These are phyloP conservation scores for Orientallactaga sibirica DNA, from an alignment of 2,797 vertebrate genomes.

Conservation along the genomic window DNA sequence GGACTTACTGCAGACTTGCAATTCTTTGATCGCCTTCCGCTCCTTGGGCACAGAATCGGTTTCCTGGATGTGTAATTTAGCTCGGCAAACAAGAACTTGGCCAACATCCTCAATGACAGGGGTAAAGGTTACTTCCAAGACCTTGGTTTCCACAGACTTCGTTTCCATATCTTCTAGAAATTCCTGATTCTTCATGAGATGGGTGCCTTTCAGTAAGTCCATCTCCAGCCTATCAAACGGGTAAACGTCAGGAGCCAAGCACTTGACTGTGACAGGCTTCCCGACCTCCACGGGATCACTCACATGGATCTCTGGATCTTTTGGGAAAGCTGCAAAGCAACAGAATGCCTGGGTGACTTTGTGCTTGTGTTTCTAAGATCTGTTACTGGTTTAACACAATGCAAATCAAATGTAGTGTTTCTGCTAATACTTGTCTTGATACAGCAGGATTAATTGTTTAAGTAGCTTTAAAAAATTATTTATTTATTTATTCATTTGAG, in stretches of 20 bases:
- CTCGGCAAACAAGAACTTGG: slow-evolving; percentile 89
- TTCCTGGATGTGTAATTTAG: slow-evolving; percentile 82
- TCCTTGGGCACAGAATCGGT: slow-evolving; percentile 75
- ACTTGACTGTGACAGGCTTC: slow-evolving; percentile 84
- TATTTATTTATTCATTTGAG: too few relatives aligned
- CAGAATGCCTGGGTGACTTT: neutral
- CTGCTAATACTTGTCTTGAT: neutral
- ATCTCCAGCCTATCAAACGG: slow-evolving; percentile 88
- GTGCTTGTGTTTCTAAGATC: neutral
- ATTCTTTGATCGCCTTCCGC: slow-evolving; percentile 77
- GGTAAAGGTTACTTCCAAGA: slow-evolving; percentile 82
- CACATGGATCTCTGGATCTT: slow-evolving; percentile 89
- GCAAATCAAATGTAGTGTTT: neutral
- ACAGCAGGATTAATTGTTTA: neutral
- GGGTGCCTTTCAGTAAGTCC: slow-evolving; percentile 84
- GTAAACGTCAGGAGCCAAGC: slow-evolving; percentile 89
- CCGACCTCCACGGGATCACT: slow-evolving; percentile 84
- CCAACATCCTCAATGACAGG: slow-evolving; percentile 84
- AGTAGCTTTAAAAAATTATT: neutral
- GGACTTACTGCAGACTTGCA: slow-evolving; percentile 92
- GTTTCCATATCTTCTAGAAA: slow-evolving; percentile 69
- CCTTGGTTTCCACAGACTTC: slow-evolving; percentile 85
- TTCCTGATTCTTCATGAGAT: neutral
- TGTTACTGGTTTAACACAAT: neutral
- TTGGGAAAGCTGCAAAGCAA: slow-evolving; percentile 91